Evolutionary conservation across 53 echinoderm and acorn worm genomes (phyloP), one percentile per base, ranked within the genome.

Genomic region (Glandiceps talaboti): DNA sequence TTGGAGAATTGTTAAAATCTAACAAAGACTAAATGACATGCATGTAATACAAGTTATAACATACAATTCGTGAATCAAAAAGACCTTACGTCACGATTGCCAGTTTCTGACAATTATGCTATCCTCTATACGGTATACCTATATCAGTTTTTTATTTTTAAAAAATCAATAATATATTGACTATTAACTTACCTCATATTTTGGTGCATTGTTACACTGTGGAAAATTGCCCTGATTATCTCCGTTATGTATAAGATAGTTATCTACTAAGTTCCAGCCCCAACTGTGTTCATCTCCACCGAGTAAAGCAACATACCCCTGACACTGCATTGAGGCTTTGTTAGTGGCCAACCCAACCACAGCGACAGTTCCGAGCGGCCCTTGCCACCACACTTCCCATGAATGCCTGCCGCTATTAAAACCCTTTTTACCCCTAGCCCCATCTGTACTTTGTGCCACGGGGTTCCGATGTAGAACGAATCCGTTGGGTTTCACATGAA

Each of bases 361-460:
- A 12, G 97, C 97, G 75, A 97, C 97, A 31, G 97, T 97, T 74
- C 97, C 97, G 28, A 97, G 87, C 1, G 97, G 93, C 6, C 97
- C 97, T 83, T 97, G 93, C 97, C 97, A 97, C 97, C 97, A 97
- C 30, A 97, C 91, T 73, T 97, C 97, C 97, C 97, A 97, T 27
- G 93, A 86, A 76, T 93, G 97, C 30, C 97, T 80, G 14, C 97
- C 97, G 33, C 86, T 90, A 27, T 93, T 87, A 84, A 97, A 97
- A 6, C 93, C 93, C 79, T 87, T 74, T 79, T 89, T 89, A 1
- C 93, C 97, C 80, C 97, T 87, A 30, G 93, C 93, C 75, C 89
- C 97, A 80, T 93, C 97, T 64, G 97, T 97, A 81, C 93, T 93
- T 85, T 97, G 97, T 28, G 97, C 97, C 25, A 97, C 97, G n/a